A percentile compares a stretch with the other conserved stretches of the same genome.
Evolutionary conservation across 2,888 invertebrate species (phyloP).

Genomic region (Caenorhabditis sp.): DNA sequence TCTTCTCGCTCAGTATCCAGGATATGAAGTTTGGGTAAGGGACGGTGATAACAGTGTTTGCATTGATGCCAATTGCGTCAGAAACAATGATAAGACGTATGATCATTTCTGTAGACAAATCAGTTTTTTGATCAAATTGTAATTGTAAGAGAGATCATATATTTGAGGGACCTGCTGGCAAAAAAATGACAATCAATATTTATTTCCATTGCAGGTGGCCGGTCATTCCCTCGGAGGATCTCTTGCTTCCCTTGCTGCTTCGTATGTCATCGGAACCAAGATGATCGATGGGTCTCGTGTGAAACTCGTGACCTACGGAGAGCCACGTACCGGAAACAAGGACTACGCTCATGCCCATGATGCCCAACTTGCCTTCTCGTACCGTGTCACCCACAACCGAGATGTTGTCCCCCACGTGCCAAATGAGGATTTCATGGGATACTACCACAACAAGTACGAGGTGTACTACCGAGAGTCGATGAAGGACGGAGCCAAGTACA

Average conservation of each 20-base stretch:
- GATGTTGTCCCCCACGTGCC: conserved; percentile 76
- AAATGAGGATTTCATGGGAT: conserved; percentile 70
- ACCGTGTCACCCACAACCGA: conserved; percentile 73
- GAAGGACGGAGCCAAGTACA: conserved; percentile 58
- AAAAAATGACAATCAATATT: not conserved
- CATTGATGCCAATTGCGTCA: conserved; percentile 13
- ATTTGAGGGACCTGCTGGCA: not conserved
- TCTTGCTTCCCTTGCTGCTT: conserved; percentile 74
- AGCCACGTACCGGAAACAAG: conserved; percentile 75
- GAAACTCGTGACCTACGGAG: conserved; percentile 72
- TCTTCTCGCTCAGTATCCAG: conserved; percentile 64
- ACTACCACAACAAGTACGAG: conserved; percentile 73
- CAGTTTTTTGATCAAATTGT: too few species aligned
- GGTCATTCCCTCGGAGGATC: conserved; percentile 77
- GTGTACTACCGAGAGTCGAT: conserved; percentile 69
- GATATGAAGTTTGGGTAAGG: conserved; percentile 72
- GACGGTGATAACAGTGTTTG: conserved; percentile 19
- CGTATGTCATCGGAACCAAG: conserved; percentile 67
- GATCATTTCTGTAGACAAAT: not conserved
- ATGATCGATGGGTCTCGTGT: conserved; percentile 64
- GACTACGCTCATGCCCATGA: conserved; percentile 73
- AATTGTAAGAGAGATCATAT: not conserved
- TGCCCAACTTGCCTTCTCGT: conserved; percentile 64
- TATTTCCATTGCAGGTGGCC: conserved; percentile 56
- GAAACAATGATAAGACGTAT: conserved; percentile 1